Evolutionary conservation across 2,113 vertebrate genomes (phyloP), one percentile per base, ranked within the genome.

Genomic region (Microtus ochrogaster): DNA sequence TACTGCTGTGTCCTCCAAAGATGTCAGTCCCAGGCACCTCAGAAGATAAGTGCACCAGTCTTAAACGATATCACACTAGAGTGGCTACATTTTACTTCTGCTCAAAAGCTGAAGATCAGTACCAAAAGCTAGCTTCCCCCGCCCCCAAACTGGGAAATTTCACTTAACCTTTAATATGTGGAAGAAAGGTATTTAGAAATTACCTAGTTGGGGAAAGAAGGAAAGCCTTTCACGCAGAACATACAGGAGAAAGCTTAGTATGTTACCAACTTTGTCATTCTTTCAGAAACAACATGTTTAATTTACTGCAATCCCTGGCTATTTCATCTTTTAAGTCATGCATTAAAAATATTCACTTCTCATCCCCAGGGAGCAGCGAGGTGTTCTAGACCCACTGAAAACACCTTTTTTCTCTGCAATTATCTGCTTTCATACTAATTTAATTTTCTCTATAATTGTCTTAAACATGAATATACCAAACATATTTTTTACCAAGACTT

Each of bases 71-170:
- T 28, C 36, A 13, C 9, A 63, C 26, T 22, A 77, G 63, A 89
- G 52, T 47, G 30, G 22, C 2, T 92, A 68, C 89, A 61, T 52
- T 93, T 97, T 95, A 89, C 86, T 96, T 96, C 28, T 94, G 28
- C 30, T 88, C 70, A 70, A 94, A 95, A 78, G 17, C 41, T n/a
- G 55, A 47, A 84, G 81, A 77, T 87, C 52, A 73, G 19, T 66
- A 94, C 30, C 47, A 85, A 89, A 79, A 94, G 19, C 30, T 41
- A 90, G 82, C 44, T 68, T 21, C 93, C 13, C 92, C 89, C 93
- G n/a, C 7, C 94, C 65, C 52, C 68, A 39, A 72, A 52, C 26
- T 85, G 65, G 47, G 63, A 94, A 94, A 95, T 79, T 94, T 96
- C 73, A 90, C 52, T 66, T 94, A 65, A 65, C 77, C 65, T 96